Evolutionary conservation across 2,888 invertebrate species (phyloP).

Genomic region (Hirtodrosophila cameraria): DNA sequence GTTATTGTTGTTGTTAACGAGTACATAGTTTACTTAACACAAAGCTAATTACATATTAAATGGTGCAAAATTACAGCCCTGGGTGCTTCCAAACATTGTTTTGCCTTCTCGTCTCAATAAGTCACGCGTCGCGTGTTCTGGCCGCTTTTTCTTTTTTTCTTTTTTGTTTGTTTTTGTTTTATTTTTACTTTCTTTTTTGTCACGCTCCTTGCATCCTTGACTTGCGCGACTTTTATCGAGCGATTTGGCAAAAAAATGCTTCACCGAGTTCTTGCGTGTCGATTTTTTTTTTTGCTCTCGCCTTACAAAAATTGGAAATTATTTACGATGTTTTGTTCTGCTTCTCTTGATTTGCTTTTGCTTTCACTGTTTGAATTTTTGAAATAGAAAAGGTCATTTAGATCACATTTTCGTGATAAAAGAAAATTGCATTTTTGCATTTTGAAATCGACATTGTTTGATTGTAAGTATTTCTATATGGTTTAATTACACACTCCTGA

Average conservation of each 20-base stretch:
- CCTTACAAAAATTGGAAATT: constrained; percentile 64
- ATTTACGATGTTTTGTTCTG: constrained; percentile 48
- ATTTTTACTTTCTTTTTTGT: constrained; percentile 18
- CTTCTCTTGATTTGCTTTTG: constrained; percentile 23
- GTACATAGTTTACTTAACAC: constrained; percentile 78
- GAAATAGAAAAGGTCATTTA: constrained; percentile 70
- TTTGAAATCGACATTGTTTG: constrained; percentile 57
- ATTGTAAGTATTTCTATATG: constrained; percentile 23
- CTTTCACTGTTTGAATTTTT: constrained; percentile 57
- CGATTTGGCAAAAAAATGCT: constrained; percentile 82
- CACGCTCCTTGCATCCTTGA: constrained; percentile 50
- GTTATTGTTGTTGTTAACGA: constrained; percentile 48
- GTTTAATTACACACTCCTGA: constrained; percentile 50
- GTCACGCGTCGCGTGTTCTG: constrained; percentile 46
- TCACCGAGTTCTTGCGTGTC: constrained; percentile 83
- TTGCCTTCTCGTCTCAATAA: constrained; percentile 77
- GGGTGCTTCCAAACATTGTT: constrained; percentile 82
- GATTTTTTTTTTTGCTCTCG: constrained; percentile 82
- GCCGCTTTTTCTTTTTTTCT: constrained; percentile 3
- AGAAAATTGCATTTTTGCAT: constrained; percentile 56
- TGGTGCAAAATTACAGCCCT: constrained; percentile 83
- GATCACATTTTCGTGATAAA: constrained; percentile 70
- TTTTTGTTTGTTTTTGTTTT: constrained; percentile 6
- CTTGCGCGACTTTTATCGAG: constrained; percentile 69
- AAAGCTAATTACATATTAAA: constrained; percentile 81